phyloP scores from a whole-genome alignment of 2,888 invertebrate species.

The Drosophila colorata region DNA sequence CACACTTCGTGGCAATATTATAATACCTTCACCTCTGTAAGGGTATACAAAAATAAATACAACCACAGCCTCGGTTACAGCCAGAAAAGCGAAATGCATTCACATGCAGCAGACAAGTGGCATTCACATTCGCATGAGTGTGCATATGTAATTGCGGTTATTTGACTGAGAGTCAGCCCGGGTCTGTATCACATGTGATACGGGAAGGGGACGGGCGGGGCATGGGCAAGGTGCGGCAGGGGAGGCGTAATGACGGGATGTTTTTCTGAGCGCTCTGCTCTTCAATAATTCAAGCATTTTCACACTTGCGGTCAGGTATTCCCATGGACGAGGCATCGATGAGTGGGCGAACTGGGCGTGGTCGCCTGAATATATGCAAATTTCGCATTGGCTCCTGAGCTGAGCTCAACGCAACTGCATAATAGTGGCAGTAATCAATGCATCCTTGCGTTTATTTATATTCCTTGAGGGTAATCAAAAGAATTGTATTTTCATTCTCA shows the following conservation, averaged over 20 bases:
- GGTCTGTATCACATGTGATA: background rate
- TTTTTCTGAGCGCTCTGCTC: conserved; percentile 33
- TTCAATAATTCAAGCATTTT: conserved; percentile 77
- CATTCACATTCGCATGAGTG: conserved; percentile 68
- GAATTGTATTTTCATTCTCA: conserved; percentile 8
- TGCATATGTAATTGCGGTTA: conserved; percentile 78
- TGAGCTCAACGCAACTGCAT: conserved; percentile 16
- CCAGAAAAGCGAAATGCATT: background rate
- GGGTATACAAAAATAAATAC: conserved; percentile 10
- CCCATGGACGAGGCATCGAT: conserved; percentile 36
- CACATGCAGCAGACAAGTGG: conserved; percentile 32
- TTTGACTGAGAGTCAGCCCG: conserved; percentile 31
- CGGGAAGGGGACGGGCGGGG: background rate
- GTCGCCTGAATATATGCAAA: conserved; percentile 24
- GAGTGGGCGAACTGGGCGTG: conserved; percentile 24
- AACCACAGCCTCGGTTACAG: conserved; percentile 6
- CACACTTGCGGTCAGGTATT: conserved; percentile 73
- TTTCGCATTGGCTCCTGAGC: conserved; percentile 14
- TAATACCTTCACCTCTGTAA: background rate
- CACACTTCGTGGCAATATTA: background rate
- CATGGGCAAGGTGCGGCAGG: background rate
- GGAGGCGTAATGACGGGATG: conserved; percentile 35
- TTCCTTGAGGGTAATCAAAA: conserved; percentile 26
- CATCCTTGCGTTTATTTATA: conserved; percentile 22
- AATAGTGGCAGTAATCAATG: conserved; percentile 36